A percentile compares a stretch with the other conserved stretches of the same genome.
Conservation (phyloP, 2,797 vertebrate species). For the Enteromius paludinosus region DNA sequence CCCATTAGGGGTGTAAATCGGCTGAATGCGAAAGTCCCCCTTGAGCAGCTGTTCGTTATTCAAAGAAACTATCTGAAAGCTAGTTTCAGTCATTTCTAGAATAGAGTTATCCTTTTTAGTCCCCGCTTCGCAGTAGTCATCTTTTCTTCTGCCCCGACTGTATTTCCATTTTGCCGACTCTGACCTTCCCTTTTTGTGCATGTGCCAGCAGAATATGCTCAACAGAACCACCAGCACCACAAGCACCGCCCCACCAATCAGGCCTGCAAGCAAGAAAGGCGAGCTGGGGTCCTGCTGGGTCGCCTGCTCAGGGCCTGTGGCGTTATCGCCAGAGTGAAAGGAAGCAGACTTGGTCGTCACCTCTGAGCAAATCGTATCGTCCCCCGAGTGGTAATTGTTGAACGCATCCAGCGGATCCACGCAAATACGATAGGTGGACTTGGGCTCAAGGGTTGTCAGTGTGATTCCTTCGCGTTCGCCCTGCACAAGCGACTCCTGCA, state of each 20-base stretch:
- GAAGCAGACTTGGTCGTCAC: slow-evolving; percentile 81
- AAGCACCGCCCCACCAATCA: slow-evolving; percentile 90
- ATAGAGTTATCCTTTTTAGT: slow-evolving; percentile 98
- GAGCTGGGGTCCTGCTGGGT: slow-evolving; percentile 86
- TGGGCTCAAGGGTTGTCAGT: slow-evolving; percentile 86
- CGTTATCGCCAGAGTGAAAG: slow-evolving; percentile 82
- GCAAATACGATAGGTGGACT: slow-evolving; percentile 91
- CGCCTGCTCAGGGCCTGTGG: slow-evolving; percentile 87
- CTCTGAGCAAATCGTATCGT: slow-evolving; percentile 89
- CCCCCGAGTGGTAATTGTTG: slow-evolving; percentile 85
- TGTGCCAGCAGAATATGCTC: slow-evolving; percentile 87
- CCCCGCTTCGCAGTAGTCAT: slow-evolving; percentile 93
- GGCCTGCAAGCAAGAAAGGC: slow-evolving; percentile 85
- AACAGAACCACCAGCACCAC: slow-evolving; percentile 87
- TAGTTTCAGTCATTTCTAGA: slow-evolving; percentile 97
- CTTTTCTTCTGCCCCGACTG: slow-evolving; percentile 91
- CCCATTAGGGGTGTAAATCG: slow-evolving; percentile 95
- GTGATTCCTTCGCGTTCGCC: slow-evolving; percentile 85
- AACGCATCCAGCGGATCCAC: slow-evolving; percentile 90
- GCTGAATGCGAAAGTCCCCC: slow-evolving; percentile 94
- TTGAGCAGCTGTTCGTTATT: slow-evolving; percentile 98
- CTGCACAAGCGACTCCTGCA: slow-evolving; percentile 88
- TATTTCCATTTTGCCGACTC: slow-evolving; percentile 94
- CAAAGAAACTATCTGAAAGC: slow-evolving; percentile 96
- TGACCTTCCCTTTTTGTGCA: slow-evolving; percentile 90